These are phyloP conservation scores for Aphodius sticticus DNA, from an alignment of 2,888 invertebrate genomes.

Conservation along the genomic window DNA sequence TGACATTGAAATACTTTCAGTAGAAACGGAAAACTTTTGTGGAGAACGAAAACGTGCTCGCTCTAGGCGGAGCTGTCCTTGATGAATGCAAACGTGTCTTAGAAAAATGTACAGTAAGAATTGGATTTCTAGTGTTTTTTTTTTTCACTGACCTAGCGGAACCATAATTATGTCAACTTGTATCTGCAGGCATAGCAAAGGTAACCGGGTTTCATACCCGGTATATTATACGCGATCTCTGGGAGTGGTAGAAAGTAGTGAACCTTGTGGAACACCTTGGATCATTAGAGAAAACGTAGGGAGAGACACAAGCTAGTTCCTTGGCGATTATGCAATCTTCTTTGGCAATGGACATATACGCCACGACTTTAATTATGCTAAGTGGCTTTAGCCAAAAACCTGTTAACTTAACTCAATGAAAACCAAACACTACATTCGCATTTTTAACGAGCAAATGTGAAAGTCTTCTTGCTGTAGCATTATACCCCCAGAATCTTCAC, in stretches of 20 bases:
- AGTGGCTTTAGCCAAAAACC: not conserved
- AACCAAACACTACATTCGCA: not conserved
- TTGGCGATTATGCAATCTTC: not conserved
- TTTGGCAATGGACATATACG: not conserved
- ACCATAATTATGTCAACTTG: not conserved
- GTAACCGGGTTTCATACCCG: no score
- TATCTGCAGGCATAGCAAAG: not conserved
- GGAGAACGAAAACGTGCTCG: no score
- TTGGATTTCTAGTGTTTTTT: not conserved
- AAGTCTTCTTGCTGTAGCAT: not conserved
- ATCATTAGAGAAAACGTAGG: not conserved
- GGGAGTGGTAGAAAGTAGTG: constrained; percentile 4
- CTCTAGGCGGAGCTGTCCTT: no score
- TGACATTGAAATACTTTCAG: no score
- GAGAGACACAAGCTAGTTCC: not conserved
- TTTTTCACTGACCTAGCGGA: not conserved
- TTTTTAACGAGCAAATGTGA: not conserved
- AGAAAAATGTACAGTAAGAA: no score
- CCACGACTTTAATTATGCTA: not conserved
- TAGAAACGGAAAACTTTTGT: no score
- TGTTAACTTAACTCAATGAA: not conserved
- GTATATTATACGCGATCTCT: no score
- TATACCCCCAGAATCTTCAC: no score
- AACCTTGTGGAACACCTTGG: not conserved
- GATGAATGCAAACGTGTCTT: no score